A percentile compares a stretch with the other conserved stretches of the same genome.
Conservation (phyloP, 1,140 invertebrate genomes). For the Drosophila funebris region DNA sequence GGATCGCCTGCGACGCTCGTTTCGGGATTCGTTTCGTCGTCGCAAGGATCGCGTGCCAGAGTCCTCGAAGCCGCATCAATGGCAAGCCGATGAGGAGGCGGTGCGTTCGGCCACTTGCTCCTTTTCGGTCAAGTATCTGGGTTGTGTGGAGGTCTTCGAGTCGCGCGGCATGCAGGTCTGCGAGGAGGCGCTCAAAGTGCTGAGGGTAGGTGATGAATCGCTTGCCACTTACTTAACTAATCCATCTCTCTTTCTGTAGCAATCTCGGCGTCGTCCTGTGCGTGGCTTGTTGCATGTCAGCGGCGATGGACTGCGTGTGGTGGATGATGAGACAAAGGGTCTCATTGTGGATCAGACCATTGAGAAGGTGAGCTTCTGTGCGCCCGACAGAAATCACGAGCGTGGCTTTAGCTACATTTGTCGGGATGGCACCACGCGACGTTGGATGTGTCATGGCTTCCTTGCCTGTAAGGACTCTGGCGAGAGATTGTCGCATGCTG, state of each 20-base stretch:
- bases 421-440: constrained; percentile 87
- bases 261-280: constrained; percentile 93
- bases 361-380: constrained; percentile 99
- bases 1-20: constrained; percentile 95
- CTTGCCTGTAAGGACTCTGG: constrained; percentile 97
- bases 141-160: constrained; percentile 99
- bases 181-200: constrained; percentile 98
- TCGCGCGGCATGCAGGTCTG: constrained; percentile 99
- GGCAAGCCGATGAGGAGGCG: constrained; percentile 98
- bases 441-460: constrained; percentile 99
- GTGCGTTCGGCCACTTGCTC: constrained; percentile 97
- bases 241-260: constrained; percentile 85
- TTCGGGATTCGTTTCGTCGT: constrained; percentile 95
- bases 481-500: constrained; percentile 98
- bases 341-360: constrained; percentile 99
- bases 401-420: constrained; percentile 93
- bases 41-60: constrained; percentile 93
- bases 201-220: constrained; percentile 89
- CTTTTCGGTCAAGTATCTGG: constrained; percentile 99
- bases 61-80: constrained; percentile 97
- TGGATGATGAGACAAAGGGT: constrained; percentile 99
- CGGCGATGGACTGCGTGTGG: constrained; percentile 98
- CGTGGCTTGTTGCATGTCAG: constrained; percentile 97
- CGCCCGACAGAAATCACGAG: constrained; percentile 98
- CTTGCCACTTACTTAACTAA: constrained; percentile 91